Percentiles rank a stretch among this genome's conserved stretches.
Conservation (phyloP, 2,888 invertebrate genomes). For the Cryptocephalus primarius region DNA sequence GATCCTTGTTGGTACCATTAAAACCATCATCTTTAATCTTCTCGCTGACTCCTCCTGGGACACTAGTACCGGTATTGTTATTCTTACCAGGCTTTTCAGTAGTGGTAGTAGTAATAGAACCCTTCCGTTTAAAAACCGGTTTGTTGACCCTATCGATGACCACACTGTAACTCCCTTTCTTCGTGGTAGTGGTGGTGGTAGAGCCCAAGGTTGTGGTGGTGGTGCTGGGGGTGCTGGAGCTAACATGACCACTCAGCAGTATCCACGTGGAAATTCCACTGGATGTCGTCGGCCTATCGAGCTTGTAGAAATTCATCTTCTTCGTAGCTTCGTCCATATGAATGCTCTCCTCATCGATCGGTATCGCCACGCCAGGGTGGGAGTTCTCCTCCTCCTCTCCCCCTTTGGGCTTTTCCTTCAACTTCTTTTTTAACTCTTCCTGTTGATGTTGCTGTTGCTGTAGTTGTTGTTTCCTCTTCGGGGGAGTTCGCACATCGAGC, state of each 20-base stretch:
- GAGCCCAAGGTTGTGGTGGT: conserved; percentile 14
- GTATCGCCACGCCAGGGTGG: conserved; percentile 48
- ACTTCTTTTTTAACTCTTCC: no score
- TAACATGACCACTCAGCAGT: conserved; percentile 47
- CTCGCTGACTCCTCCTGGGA: not conserved
- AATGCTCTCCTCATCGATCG: conserved; percentile 27
- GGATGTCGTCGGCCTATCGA: conserved; percentile 42
- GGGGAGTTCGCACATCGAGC: conserved; percentile 51
- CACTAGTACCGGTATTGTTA: not conserved
- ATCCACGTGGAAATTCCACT: conserved; percentile 68
- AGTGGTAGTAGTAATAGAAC: conserved; percentile 25
- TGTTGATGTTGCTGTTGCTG: no score
- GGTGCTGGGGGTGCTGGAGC: conserved; percentile 21
- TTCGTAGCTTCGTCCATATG: conserved; percentile 27
- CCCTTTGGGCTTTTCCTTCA: conserved; percentile 27
- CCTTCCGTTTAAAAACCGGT: conserved; percentile 29
- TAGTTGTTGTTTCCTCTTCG: conserved; percentile 28
- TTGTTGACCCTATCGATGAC: conserved; percentile 20
- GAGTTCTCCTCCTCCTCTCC: conserved; percentile 38
- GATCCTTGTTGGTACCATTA: not conserved
- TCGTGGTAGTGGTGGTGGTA: conserved; percentile 8
- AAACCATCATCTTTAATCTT: not conserved
- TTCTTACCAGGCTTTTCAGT: conserved; percentile 11
- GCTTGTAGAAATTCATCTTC: conserved; percentile 31
- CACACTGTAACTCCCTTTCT: conserved; percentile 13